These are phyloP conservation scores for Ceriagrion tenellum DNA, from an alignment of 2,888 invertebrate genomes.

Conservation along the genomic window DNA sequence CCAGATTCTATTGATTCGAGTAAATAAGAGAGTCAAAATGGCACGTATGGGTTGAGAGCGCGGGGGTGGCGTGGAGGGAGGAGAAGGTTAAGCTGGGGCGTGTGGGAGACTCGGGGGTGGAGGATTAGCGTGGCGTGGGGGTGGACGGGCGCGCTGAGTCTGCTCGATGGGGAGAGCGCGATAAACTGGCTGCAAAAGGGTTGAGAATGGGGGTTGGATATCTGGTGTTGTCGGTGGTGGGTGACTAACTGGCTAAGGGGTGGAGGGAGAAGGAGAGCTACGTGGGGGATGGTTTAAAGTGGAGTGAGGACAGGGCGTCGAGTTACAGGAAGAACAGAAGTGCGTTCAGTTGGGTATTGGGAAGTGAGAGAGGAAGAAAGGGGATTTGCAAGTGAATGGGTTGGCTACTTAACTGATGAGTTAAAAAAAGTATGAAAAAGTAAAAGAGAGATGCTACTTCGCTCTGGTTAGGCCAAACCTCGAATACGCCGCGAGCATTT, in stretches of 20 bases:
- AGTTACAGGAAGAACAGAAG: background rate
- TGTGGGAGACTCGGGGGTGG: background rate
- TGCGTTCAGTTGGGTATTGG: constrained; percentile 44
- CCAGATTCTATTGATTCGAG: constrained; percentile 43
- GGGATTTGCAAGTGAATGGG: constrained; percentile 49
- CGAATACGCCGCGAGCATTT: no score
- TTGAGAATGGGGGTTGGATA: constrained; percentile 30
- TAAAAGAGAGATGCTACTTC: no score
- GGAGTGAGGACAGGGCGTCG: background rate
- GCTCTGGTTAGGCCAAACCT: no score
- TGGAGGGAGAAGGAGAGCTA: background rate
- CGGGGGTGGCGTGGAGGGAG: no score
- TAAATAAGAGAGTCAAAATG: constrained; percentile 65
- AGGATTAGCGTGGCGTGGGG: background rate
- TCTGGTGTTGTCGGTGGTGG: background rate
- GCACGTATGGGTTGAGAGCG: background rate
- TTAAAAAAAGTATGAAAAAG: no score
- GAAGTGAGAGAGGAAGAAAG: constrained; percentile 44
- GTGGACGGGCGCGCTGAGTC: constrained; percentile 52
- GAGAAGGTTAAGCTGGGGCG: no score
- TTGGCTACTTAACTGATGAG: constrained; percentile 57
- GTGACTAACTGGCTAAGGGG: background rate
- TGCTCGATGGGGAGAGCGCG: constrained; percentile 34
- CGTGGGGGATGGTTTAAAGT: background rate
- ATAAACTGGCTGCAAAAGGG: constrained; percentile 44